Base-by-base conservation (phyloP, 1,140 invertebrate species). In the Pseudoatta argentina region DNA sequence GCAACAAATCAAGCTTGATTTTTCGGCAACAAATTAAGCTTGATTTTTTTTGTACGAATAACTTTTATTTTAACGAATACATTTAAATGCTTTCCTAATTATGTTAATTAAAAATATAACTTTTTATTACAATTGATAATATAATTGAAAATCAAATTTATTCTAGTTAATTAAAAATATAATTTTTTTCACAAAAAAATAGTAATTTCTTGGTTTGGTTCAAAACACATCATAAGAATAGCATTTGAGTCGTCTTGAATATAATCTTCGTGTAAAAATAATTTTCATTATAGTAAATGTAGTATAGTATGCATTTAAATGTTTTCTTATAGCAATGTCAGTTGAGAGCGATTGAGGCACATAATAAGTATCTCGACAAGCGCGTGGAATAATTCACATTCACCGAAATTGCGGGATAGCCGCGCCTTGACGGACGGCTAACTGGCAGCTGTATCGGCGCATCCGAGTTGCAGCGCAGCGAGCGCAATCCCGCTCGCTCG, bases 391-490 rank as follows among this genome's bases (percentile, higher is more conserved):
- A 79, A 79, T 61, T 10, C 64, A 48, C 61, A 61, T 67, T 59
- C 51, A 61, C 34, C 51, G 77, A 82, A 75, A 89, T 88, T 73
- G 77, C 72, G 55, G 51, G 57, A 63, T 63, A 72, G 71, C 18
- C 73, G 73, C 21, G 51, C 27, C 67, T 61, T 75, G 61, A 89
- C 88, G 76, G 87, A 89, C 69, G 77, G 59, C 69, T 61, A 85
- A 48, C 67, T 89, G 66, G 88, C 88, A 89, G 88, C 85, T 82
- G 83, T 77, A 89, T 76, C 71, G 76, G 27, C 53, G 77, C 79
- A 86, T 82, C 66, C 76, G 85, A 69, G 66, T 77, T 78, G 66
- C 73, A 78, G 53, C 53, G 48, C 18, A n/a, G 63, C 87, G 34
- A 88, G 69, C 64, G 64, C 87, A 79, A 81, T 44, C 87, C 53